These are phyloP conservation scores for Antheraea mylitta DNA, from an alignment of 1,140 invertebrate genomes.

Conservation along the genomic window DNA sequence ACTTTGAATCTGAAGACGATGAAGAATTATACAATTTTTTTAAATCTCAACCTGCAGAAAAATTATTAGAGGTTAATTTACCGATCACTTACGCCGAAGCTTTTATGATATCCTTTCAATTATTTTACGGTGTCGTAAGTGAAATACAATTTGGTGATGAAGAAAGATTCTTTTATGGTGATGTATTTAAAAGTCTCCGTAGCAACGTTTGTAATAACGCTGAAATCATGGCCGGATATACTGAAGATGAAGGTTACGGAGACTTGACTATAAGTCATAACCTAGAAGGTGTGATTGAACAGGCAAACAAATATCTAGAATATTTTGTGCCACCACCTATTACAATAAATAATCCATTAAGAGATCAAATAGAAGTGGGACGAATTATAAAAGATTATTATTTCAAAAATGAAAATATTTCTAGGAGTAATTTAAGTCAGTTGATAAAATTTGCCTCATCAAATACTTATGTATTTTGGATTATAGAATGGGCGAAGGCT, in stretches of 20 bases:
- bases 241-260: conserved; percentile 17
- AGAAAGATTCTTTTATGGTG: conserved; percentile 50
- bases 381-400: conserved; percentile 19
- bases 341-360: conserved; percentile 24
- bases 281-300: not conserved
- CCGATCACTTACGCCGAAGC: conserved; percentile 10
- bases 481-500: not conserved
- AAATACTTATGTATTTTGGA: not conserved
- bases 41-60: conserved; percentile 6
- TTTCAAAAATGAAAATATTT: conserved; percentile 11
- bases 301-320: conserved; percentile 37
- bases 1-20: conserved; percentile 10
- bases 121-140: conserved; percentile 57
- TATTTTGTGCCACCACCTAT: conserved; percentile 46
- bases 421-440: conserved; percentile 1
- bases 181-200: conserved; percentile 45
- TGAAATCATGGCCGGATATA: conserved; percentile 55
- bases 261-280: not conserved
- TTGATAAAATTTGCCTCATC: not conserved
- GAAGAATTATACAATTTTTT: conserved; percentile 13
- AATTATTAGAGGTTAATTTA: conserved; percentile 5
- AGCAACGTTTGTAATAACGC: conserved; percentile 55
- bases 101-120: conserved; percentile 20
- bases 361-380: conserved; percentile 25
- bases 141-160: conserved; percentile 59